phyloP scores from a whole-genome alignment of 2,888 invertebrate species.

The Chorisops tibialis region DNA sequence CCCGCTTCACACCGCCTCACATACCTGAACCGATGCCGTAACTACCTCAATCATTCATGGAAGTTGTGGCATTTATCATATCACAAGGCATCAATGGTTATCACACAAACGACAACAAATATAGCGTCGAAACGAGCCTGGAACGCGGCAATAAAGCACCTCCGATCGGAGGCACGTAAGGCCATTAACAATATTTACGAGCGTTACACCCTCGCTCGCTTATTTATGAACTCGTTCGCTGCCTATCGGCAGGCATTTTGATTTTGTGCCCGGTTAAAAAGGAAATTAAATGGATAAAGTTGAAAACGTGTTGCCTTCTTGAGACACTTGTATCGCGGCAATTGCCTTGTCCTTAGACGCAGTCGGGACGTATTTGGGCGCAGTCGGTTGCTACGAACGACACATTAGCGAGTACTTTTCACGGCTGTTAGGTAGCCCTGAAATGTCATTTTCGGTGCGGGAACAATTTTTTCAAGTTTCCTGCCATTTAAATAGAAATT shows the following conservation, averaged over 20 bases:
- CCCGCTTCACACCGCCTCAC: no score
- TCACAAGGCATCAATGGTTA: conserved; percentile 18
- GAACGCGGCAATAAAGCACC: conserved; percentile 36
- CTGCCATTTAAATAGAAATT: no score
- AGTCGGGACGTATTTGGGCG: no score
- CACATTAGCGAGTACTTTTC: no score
- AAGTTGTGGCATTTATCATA: conserved; percentile 20
- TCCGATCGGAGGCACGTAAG: conserved; percentile 37
- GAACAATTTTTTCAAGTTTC: no score
- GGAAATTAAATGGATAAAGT: conserved; percentile 26
- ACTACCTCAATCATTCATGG: conserved; percentile 20
- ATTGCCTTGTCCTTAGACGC: no score
- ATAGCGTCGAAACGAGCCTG: conserved; percentile 26
- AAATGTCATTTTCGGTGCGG: no score
- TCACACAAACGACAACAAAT: conserved; percentile 23
- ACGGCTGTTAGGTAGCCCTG: no score
- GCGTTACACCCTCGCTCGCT: conserved; percentile 16
- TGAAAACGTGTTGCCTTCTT: conserved; percentile 16
- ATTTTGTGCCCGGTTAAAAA: conserved; percentile 25
- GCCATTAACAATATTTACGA: conserved; percentile 38
- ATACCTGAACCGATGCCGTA: conserved; percentile 1
- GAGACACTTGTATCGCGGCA: no score
- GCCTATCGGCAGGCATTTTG: conserved; percentile 24
- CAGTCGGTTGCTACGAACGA: no score
- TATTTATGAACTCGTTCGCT: conserved; percentile 21